phyloP scores from a whole-genome alignment of 2,888 invertebrate genomes.

The Drosophila ustulata region DNA sequence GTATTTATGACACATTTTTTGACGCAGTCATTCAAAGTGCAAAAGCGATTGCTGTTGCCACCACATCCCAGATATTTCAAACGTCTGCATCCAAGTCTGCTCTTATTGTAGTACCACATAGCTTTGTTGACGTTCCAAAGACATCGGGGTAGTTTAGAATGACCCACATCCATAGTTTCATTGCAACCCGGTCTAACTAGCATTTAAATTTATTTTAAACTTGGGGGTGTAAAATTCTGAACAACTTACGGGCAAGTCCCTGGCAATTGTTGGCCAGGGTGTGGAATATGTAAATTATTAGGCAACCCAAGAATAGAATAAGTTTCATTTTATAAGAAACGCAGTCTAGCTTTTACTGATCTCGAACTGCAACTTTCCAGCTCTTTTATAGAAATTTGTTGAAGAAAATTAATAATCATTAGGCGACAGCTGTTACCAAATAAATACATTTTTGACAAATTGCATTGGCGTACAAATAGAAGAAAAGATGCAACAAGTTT shows the following conservation, averaged over 20 bases:
- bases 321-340: neutral
- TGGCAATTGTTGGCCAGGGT: neutral
- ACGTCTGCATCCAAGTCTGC: neutral
- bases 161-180: neutral
- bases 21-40: neutral
- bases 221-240: no score
- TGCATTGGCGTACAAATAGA: no score
- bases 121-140: neutral
- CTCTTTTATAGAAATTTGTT: neutral
- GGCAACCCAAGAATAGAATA: neutral
- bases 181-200: neutral
- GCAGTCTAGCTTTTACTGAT: neutral
- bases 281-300: neutral
- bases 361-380: neutral
- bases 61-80: conserved; percentile 23
- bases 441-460: neutral
- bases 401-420: neutral
- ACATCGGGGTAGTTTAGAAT: neutral
- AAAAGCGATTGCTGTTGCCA: conserved; percentile 15
- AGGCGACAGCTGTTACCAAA: conserved; percentile 2
- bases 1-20: neutral
- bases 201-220: neutral
- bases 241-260: conserved; percentile 8
- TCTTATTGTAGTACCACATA: conserved; percentile 11
- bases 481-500: no score